Evolutionary conservation across 2,113 vertebrate genomes (phyloP).

Genomic region (Crocuta crocuta): DNA sequence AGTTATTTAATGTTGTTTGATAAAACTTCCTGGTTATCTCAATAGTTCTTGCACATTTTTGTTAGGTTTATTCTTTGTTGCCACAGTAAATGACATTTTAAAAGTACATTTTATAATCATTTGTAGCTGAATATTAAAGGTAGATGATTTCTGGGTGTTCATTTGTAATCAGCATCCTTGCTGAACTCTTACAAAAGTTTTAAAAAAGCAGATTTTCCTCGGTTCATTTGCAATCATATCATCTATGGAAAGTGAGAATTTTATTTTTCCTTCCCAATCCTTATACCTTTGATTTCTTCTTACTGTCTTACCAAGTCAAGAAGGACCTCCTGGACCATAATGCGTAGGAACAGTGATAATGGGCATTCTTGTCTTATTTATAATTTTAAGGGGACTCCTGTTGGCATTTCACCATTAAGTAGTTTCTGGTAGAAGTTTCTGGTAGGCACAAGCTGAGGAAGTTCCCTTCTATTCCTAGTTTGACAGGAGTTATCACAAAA

Average conservation of each 20-base stretch:
- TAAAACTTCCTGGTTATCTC: slow-evolving; percentile 19
- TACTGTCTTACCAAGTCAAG: background rate
- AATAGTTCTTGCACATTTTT: background rate
- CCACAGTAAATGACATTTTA: background rate
- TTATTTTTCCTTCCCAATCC: background rate
- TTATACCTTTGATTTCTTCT: slow-evolving; percentile 5
- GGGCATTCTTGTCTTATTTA: background rate
- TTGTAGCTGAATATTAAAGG: slow-evolving; percentile 15
- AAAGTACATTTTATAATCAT: background rate
- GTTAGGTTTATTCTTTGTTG: background rate
- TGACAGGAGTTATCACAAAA: slow-evolving; percentile 13
- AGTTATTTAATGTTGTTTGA: background rate
- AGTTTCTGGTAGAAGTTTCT: background rate
- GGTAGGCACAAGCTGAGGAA: background rate
- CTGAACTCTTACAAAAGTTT: background rate
- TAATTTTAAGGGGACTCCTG: background rate
- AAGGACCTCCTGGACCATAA: background rate
- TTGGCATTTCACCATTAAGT: background rate
- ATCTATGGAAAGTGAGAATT: background rate
- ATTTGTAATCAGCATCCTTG: background rate
- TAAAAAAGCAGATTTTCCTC: background rate
- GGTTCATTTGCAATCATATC: background rate
- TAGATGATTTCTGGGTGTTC: background rate
- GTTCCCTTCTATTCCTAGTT: background rate
- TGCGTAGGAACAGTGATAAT: background rate